These are phyloP conservation scores for Scotopteryx bipunctaria DNA, from an alignment of 2,888 invertebrate species.

Conservation along the genomic window DNA sequence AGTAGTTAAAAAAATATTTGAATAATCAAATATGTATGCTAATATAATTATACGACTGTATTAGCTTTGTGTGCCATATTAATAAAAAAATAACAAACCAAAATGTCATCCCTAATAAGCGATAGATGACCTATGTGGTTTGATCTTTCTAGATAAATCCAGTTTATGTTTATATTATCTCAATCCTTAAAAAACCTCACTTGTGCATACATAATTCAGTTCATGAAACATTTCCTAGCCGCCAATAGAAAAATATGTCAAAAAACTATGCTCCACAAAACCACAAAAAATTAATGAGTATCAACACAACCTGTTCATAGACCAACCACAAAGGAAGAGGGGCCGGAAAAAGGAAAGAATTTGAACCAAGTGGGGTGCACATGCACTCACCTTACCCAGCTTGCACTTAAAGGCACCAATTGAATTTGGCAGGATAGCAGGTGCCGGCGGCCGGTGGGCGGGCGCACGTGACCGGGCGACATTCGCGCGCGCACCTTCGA, in stretches of 20 bases:
- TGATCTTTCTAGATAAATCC: no score
- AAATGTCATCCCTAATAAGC: no score
- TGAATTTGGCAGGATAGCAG: conserved; percentile 66
- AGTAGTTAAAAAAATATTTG: no score
- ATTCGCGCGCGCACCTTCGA: conserved; percentile 79
- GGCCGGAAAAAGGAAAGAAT: conserved; percentile 57
- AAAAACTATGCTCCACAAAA: background rate
- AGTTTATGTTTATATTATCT: no score
- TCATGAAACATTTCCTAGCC: no score
- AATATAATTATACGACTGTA: no score
- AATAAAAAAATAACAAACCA: no score
- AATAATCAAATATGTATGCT: no score
- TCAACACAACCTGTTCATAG: conserved; percentile 16
- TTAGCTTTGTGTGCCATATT: no score
- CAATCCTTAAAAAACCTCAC: no score
- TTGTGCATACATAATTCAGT: no score
- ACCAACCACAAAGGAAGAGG: conserved; percentile 40
- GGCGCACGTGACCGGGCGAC: conserved; percentile 71
- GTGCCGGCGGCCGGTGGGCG: conserved; percentile 55
- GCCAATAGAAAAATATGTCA: conserved; percentile 5
- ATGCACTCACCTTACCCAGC: conserved; percentile 14
- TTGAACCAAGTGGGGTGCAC: conserved; percentile 36
- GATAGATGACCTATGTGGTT: no score
- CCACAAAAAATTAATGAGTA: conserved; percentile 19
- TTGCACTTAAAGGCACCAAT: conserved; percentile 29